Conservation (phyloP, 2,888 invertebrate species). For the Ypsolopha scabrella region DNA sequence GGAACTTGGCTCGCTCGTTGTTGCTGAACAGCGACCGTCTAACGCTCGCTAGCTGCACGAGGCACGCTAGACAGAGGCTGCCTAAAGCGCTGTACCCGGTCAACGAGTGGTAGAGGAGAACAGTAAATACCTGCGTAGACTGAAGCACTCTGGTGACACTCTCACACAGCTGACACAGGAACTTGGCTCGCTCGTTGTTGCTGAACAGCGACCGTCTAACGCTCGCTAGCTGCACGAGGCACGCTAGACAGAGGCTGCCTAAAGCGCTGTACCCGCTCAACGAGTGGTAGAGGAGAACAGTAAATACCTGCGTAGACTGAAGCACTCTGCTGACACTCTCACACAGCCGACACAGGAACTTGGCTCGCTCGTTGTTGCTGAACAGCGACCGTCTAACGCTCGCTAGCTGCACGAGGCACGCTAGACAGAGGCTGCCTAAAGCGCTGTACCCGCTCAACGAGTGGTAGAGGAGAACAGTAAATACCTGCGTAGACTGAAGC, state of each 20-base stretch:
- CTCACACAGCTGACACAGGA: constrained; percentile 90
- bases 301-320: constrained; percentile 93
- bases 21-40: constrained; percentile 93
- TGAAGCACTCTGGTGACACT: constrained; percentile 94
- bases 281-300: too few species aligned
- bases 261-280: too few species aligned
- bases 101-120: too few species aligned
- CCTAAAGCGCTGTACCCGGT: too few species aligned
- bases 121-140: constrained; percentile 93
- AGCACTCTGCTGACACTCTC: constrained; percentile 93
- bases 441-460: too few species aligned
- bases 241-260: too few species aligned
- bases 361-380: constrained; percentile 91
- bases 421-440: too few species aligned
- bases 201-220: constrained; percentile 94
- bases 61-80: too few species aligned
- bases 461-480: constrained; percentile 90
- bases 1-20: constrained; percentile 90
- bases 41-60: constrained; percentile 97
- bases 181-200: constrained; percentile 92
- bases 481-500: constrained; percentile 91
- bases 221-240: constrained; percentile 95
- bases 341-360: constrained; percentile 93
- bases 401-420: constrained; percentile 95
- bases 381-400: constrained; percentile 93